Evolutionary conservation across 2,797 vertebrate genomes (phyloP).

Genomic region (Cyclura pinguis): DNA sequence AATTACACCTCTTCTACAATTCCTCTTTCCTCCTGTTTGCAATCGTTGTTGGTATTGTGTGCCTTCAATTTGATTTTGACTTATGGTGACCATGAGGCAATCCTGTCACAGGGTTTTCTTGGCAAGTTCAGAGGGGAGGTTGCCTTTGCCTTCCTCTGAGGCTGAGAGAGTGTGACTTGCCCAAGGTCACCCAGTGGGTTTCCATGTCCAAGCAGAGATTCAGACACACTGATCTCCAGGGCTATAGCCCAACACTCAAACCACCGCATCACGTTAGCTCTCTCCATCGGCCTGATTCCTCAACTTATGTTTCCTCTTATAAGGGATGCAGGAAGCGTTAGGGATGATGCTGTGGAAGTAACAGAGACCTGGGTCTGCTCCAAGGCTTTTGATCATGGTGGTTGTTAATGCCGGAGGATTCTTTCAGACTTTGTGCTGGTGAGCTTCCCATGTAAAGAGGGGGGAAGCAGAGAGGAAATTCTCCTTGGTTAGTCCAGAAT

Average conservation of each 20-base stretch:
- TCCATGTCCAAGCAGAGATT: too few relatives aligned
- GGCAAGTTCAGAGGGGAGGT: too few relatives aligned
- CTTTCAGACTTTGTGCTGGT: background rate
- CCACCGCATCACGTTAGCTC: too few relatives aligned
- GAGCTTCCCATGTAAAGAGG: background rate
- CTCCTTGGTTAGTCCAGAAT: background rate
- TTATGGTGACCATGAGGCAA: too few relatives aligned
- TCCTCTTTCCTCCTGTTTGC: conserved; percentile 41
- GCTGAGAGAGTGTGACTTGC: too few relatives aligned
- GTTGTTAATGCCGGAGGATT: conserved; percentile 24
- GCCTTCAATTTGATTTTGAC: too few relatives aligned
- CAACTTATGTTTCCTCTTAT: conserved; percentile 58
- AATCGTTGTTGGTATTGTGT: conserved; percentile 22
- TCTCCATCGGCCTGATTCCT: conserved; percentile 29
- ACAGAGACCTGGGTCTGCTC: conserved; percentile 47
- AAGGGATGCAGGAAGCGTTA: background rate
- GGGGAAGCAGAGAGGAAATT: background rate
- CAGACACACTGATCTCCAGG: too few relatives aligned
- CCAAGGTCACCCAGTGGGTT: too few relatives aligned
- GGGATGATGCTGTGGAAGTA: conserved; percentile 1
- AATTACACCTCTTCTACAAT: background rate
- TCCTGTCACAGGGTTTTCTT: too few relatives aligned
- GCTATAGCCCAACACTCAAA: too few relatives aligned
- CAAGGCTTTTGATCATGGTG: conserved; percentile 4
- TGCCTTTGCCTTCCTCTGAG: too few relatives aligned